A percentile compares a stretch with the other conserved stretches of the same genome.
phyloP scores from a whole-genome alignment of 2,888 invertebrate genomes.

The Megaustenia siamemsis region DNA sequence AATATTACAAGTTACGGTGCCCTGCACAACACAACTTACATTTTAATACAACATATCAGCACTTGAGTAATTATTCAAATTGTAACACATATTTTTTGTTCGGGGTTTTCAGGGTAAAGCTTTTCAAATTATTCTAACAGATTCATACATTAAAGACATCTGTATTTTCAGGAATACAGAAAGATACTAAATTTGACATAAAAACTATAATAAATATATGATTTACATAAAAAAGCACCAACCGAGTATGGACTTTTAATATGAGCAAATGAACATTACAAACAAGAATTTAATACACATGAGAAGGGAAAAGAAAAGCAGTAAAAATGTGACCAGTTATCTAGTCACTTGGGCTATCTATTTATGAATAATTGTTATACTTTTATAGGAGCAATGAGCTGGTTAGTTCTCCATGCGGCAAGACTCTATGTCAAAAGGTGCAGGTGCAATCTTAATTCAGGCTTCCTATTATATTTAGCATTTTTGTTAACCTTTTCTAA shows the following conservation, averaged over 20 bases:
- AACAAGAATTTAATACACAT: not conserved
- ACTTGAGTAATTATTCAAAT: not conserved
- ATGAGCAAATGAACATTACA: slow-evolving; percentile 1
- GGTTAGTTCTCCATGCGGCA: no score
- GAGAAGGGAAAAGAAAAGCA: not conserved
- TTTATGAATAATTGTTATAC: no score
- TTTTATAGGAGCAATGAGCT: no score
- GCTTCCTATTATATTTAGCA: no score
- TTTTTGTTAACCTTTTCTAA: no score
- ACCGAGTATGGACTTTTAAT: not conserved
- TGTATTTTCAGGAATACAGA: not conserved
- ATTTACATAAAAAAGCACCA: slow-evolving; percentile 25
- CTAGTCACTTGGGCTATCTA: no score
- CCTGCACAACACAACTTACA: not conserved
- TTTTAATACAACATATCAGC: not conserved
- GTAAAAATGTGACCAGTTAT: no score
- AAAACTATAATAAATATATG: slow-evolving; percentile 18
- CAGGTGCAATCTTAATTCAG: no score
- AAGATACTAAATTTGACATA: not conserved
- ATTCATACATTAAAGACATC: no score
- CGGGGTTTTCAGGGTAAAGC: not conserved
- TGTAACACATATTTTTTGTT: not conserved
- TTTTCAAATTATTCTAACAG: no score
- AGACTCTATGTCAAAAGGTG: no score
- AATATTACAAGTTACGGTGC: not conserved